Evolutionary conservation across 2,888 invertebrate genomes (phyloP), one percentile per base, ranked within the genome.

Genomic region (Sepiola atlantica): DNA sequence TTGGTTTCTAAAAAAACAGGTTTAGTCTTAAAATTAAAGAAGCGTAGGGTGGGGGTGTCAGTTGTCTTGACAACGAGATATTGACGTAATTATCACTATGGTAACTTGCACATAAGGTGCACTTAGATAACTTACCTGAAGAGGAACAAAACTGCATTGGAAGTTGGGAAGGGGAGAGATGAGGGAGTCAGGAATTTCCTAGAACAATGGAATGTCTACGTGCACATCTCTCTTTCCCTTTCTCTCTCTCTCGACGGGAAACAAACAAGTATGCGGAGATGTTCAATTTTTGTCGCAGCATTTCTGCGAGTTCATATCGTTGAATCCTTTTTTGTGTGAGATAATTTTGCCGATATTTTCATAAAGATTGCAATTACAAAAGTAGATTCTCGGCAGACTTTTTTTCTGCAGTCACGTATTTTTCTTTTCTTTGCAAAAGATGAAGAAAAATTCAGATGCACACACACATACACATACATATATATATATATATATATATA

Each of bases 51-150:
- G 32, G 32, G 18, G 18, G 16, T 14, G 45, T 32, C 3, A 32
- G 77, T 77, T 77, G 77, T 77, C 77, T 77, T 77, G 77, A n/a
- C 77, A 77, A 77, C 77, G 77, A 77, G 77, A 32, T 77, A 77
- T 77, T 77, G 77, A 77, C 77, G 77, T 77, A 77, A 77, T 77
- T n/a, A 77, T 77, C 77, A 77, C 77, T n/a, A 77, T 77, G 77
- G 77, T 77, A n/a, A 77, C 77, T 77, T 45, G 45, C 45, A 32
- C 77, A n/a, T 12, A 77, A 32, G 77, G 77, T 77, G 77, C 77
- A 77, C 77, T 77, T 77, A 32, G 77, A 77, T n/a, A 77, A 77
- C 77, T 77, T 77, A 77, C 77, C 77, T 77, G 77, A 32, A 77
- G 77, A 77, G 77, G 77, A 77, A 32, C 10, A 32, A 77, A 77